Conservation (phyloP, 2,113 vertebrate species). For the Cygnus buccinator region DNA sequence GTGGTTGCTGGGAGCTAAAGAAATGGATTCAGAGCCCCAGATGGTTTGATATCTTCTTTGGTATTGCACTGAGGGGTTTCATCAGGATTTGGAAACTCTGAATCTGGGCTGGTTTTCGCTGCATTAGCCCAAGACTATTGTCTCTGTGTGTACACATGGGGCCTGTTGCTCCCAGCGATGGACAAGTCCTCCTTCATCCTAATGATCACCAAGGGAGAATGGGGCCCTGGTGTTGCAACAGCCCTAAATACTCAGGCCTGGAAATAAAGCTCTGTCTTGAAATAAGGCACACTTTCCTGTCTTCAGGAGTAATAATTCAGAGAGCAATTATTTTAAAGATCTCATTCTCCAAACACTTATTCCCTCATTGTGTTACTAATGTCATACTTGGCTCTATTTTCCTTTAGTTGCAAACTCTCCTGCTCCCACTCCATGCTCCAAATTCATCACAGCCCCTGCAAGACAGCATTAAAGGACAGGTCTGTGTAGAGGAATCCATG, state of each 20-base stretch:
- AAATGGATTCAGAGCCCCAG: background rate
- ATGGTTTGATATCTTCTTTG: background rate
- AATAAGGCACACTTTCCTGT: slow-evolving; percentile 20
- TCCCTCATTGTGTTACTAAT: background rate
- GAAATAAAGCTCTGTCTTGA: background rate
- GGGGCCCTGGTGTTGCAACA: background rate
- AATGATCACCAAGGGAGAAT: background rate
- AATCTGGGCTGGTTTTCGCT: background rate
- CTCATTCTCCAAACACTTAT: background rate
- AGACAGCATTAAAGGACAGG: background rate
- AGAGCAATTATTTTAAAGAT: background rate
- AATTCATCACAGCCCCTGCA: background rate
- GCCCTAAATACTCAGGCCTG: background rate
- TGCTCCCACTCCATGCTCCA: background rate
- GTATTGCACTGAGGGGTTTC: background rate
- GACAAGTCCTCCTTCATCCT: background rate
- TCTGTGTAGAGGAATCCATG: background rate
- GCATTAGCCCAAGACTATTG: background rate
- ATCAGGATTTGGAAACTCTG: background rate
- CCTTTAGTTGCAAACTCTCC: background rate
- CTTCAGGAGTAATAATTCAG: background rate
- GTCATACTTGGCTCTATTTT: background rate
- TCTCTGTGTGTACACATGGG: background rate
- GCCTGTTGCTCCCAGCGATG: background rate
- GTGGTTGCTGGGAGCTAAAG: background rate